Evolutionary conservation across 1,140 invertebrate species (phyloP).

Genomic region (Dolichoris vasculosae): DNA sequence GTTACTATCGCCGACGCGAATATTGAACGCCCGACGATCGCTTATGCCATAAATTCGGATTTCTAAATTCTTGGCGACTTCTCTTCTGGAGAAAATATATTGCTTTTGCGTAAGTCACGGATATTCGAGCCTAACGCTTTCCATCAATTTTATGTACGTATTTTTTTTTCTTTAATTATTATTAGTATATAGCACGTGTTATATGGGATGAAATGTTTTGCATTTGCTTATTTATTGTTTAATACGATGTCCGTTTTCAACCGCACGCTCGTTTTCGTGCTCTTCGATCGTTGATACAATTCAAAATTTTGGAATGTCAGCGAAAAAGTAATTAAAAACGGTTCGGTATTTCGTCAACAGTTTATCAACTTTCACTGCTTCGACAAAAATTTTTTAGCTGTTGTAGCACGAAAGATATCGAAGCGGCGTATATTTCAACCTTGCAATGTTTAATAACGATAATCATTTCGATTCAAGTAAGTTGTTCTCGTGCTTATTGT

Average conservation of each 20-base stretch:
- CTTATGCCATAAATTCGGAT: neutral
- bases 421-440: neutral
- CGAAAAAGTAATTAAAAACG: neutral
- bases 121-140: too few species aligned
- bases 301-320: neutral
- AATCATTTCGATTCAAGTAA: neutral
- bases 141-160: too few species aligned
- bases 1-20: too few species aligned
- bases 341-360: neutral
- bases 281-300: too few species aligned
- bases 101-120: neutral
- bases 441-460: neutral
- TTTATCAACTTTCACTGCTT: constrained; percentile 27
- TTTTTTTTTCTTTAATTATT: too few species aligned
- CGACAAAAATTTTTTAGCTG: constrained; percentile 23
- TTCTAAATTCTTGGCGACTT: neutral
- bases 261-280: too few species aligned
- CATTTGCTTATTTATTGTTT: too few species aligned
- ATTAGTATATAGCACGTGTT: too few species aligned
- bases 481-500: neutral
- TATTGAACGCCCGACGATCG: too few species aligned
- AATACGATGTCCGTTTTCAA: too few species aligned
- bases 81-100: too few species aligned
- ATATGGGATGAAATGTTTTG: too few species aligned
- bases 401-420: neutral